Conservation (phyloP, 2,797 vertebrate species). For the Ambastaia sidthimunki region DNA sequence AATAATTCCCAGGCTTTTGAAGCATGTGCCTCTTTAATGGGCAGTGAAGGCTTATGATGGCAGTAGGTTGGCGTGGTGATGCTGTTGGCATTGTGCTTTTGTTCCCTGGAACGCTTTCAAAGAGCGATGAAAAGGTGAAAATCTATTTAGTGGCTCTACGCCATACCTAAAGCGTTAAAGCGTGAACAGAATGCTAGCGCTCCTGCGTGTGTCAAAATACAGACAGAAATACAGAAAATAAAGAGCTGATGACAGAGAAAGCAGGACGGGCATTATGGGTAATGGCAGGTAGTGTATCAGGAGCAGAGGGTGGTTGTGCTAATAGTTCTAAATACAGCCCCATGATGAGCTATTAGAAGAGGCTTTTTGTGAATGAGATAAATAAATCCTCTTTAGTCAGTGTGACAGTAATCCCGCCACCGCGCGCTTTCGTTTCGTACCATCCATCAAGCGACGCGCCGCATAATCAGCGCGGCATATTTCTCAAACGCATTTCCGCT, state of each 20-base stretch:
- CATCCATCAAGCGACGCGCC: conserved; percentile 60
- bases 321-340: conserved; percentile 61
- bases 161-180: conserved; percentile 52
- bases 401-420: conserved; percentile 68
- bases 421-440: conserved; percentile 58
- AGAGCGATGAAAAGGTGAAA: conserved; percentile 53
- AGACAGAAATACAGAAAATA: conserved; percentile 43
- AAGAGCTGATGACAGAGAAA: conserved; percentile 51
- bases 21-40: conserved; percentile 30
- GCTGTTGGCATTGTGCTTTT: conserved; percentile 47
- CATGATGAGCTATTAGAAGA: conserved; percentile 64
- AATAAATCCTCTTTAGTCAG: conserved; percentile 75
- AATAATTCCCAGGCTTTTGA: conserved; percentile 37
- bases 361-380: conserved; percentile 64
- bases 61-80: conserved; percentile 31
- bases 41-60: conserved; percentile 24
- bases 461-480: conserved; percentile 60
- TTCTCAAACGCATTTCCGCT: conserved; percentile 53
- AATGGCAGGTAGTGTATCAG: conserved; percentile 61
- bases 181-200: conserved; percentile 38
- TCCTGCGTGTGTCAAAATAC: conserved; percentile 3
- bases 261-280: conserved; percentile 53
- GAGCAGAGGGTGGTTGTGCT: conserved; percentile 60
- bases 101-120: conserved; percentile 52
- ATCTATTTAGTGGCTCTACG: conserved; percentile 59